Base-by-base conservation (phyloP, 30 jellyfish, hydroid and myxozoan species). In the Turritopsis rubra region DNA sequence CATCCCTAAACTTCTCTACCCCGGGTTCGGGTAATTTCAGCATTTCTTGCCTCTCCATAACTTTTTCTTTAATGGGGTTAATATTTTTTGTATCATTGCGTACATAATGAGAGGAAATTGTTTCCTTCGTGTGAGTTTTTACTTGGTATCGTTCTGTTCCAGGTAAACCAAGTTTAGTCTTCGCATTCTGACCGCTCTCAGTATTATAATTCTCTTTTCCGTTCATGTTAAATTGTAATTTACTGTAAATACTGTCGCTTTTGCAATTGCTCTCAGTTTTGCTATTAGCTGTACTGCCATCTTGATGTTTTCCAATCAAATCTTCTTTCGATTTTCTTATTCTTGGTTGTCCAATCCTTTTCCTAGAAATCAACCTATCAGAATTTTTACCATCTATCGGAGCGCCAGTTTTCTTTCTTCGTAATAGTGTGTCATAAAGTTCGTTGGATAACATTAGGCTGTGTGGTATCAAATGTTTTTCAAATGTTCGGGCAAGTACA, bases 161-260 rank as follows among this genome's bases (percentile, higher is more conserved):
- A 13, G 60, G 60, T 41, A 41, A 41, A 41, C 13, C 60, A 41
- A 3, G 60, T 41, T 41, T 41, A 13, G 60, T 41, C n/a, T n/a
- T n/a, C n/a, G n/a, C n/a, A 13, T 41, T 41, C 9, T 41, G 60
- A 3, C 60, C 13, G 5, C 60, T 13, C 13, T 3, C 60, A 13
- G 60, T 41, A 41, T 5, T 41, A 41, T 41, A 41, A 41, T 41
- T 41, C 60, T 3, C 5, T 41, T 41, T 41, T 5, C 13, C 60
- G 13, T 41, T 41, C 60, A 41, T 68, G 28, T 68, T 9, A 68
- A 68, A 68, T 27, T 68, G 77, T 17, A 68, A 27, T 68, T 23
- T 1, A 27, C 77, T 68, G 77, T 68, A 68, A 1, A 68, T 27
- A 27, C 77, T 68, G 30, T 68, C 77, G 77, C 77, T 68, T 23